Percentiles rank a stretch among this genome's conserved stretches.
Conservation (phyloP, 2,113 vertebrate species). For the Cyphomyrus discorhynchus region DNA sequence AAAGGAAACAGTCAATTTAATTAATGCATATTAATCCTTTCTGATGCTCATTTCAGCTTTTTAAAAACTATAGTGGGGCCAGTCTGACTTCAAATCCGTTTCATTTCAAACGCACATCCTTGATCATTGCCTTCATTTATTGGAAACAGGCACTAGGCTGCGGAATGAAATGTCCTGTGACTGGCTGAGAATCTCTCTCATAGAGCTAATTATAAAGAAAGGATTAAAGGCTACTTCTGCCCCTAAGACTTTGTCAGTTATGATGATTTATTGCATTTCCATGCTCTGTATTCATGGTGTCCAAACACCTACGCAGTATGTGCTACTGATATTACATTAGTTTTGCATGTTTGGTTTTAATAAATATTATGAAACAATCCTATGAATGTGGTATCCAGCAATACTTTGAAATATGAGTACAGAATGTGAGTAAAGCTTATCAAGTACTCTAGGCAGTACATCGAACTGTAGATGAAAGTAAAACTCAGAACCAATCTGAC, state of each 20-base stretch:
- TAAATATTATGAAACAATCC: background rate
- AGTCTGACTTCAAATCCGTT: conserved; percentile 42
- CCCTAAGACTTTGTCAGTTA: conserved; percentile 25
- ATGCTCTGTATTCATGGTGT: background rate
- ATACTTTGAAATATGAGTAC: background rate
- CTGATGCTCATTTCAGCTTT: conserved; percentile 85
- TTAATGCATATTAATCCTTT: conserved; percentile 93
- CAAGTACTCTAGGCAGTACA: background rate
- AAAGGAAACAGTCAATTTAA: conserved; percentile 93
- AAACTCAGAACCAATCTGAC: background rate
- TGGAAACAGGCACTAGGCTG: conserved; percentile 19
- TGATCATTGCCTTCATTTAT: conserved; percentile 38
- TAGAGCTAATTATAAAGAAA: conserved; percentile 36
- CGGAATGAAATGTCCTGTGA: conserved; percentile 29
- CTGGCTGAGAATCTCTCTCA: conserved; percentile 30
- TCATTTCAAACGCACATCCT: conserved; percentile 41
- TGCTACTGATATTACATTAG: background rate
- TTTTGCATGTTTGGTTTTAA: background rate
- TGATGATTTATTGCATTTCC: background rate
- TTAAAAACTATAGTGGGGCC: conserved; percentile 56
- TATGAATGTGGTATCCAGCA: background rate
- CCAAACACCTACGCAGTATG: background rate
- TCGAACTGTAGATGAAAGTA: background rate
- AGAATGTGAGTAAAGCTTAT: background rate
- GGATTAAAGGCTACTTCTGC: conserved; percentile 26